Base-by-base conservation (phyloP, 2,113 vertebrate species). In the Neomonachus schauinslandi region DNA sequence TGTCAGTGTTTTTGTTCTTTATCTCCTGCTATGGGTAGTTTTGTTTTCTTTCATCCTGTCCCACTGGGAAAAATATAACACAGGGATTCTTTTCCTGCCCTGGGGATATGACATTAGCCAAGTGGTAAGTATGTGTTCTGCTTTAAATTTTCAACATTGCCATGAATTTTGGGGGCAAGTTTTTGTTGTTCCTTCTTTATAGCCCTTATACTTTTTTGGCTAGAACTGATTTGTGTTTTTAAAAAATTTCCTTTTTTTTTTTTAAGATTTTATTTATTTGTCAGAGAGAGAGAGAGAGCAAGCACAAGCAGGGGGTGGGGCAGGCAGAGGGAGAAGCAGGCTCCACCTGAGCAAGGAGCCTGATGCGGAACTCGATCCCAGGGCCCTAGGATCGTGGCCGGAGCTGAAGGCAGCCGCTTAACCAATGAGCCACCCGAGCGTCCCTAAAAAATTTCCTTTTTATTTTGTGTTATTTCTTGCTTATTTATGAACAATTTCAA, bases 51-150 rank as follows among this genome's bases (percentile, higher is more conserved):
- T 99, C 98, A 99, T 99, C 98, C 99, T 99, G 74, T 99, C 99
- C 79, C 99, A 99, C 98, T 99, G 99, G 99, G 99, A 99, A 99
- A 99, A 99, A 94, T 99, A 99, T 96, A 99, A 99, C 99, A 99
- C 99, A 0, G 99, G 99, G 6, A 99, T 99, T 98, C 99, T 99
- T 98, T 99, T 99, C 97, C 99, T 99, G 98, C 99, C 99, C 2
- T 99, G 99, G 99, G 99, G 99, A 59, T 99, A 99, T 97, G 99
- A 99, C 98, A 97, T 99, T 98, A 99, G 99, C 98, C 99, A 99
- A 99, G 99, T 99, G 99, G 99, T 99, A 93, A 99, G 99, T 98
- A 61, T 65, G 1, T 71, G 46, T 89, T 94, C 57, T 83, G 13
- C 42, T 24, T 3, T 16, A 36, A 9, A 59, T 80, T 94, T 91